Base-by-base conservation (phyloP, 2,113 vertebrate species). In the Microcebus tavaratra region DNA sequence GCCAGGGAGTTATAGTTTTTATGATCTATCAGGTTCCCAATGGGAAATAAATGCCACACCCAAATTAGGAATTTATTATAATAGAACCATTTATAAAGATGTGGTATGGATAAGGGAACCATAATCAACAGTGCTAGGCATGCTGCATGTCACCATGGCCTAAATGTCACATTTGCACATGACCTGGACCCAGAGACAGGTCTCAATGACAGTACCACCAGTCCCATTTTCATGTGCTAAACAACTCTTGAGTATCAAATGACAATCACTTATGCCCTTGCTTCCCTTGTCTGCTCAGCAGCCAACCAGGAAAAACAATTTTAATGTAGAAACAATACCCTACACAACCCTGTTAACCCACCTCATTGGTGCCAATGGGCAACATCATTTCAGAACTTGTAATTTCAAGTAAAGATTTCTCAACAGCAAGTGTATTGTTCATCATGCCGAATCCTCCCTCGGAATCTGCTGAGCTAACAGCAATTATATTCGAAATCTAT, bases 21-120 rank as follows among this genome's bases (percentile, higher is more conserved):
- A 73, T 88, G 39, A 53, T 27, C 65, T 59, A 21, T 73, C 45
- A 88, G 42, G 10, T 42, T 94, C 36, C 68, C 36, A 73, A 75
- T 27, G 80, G 78, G 45, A 94, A 82, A 67, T 83, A 94, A 8
- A 65, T 11, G 57, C 21, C 57, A 94, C 14, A 25, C 29, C 63
- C 55, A 88, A 88, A 73, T 42, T 63, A 65, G 53, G 53, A n/a
- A 45, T 21, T 18, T 72, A 63, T 39, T 42, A 72, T 27, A 48
- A 61, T 55, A 29, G 63, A 55, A 72, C 36, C 34, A 34, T 70
- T 70, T 70, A 21, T 21, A 78, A 83, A 94, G 50, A 76, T 55
- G 76, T 76, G 21, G 11, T 42, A 6, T 78, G 75, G 1, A 2
- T 31, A 63, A 17, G 36, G 4, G n/a, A 45, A 36, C 4, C 20